phyloP scores from a whole-genome alignment of 2,113 vertebrate species.

The Eidolon helvum region DNA sequence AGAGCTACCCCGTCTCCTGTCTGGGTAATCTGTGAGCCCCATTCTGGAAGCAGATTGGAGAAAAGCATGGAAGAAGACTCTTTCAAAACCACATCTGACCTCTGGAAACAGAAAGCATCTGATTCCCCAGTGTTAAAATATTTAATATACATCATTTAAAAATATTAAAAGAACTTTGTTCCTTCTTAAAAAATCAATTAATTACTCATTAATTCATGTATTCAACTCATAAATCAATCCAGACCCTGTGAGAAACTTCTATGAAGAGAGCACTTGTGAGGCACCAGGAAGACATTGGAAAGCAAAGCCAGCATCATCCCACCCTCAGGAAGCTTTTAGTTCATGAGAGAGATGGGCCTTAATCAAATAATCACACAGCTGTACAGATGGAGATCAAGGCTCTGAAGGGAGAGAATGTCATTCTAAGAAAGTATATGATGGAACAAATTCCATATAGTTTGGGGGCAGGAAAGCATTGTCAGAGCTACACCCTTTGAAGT shows the following conservation, averaged over 20 bases:
- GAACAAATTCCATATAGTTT: background rate
- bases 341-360: background rate
- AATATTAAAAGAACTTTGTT: background rate
- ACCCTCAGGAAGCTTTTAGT: background rate
- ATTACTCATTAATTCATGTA: background rate
- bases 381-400: background rate
- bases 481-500: background rate
- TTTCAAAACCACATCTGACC: background rate
- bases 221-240: background rate
- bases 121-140: background rate
- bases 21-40: background rate
- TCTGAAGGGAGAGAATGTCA: background rate
- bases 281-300: background rate
- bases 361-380: background rate
- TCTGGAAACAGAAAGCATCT: background rate
- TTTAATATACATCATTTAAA: background rate
- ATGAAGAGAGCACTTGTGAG: background rate
- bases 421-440: background rate
- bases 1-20: conserved; percentile 39
- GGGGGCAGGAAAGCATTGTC: background rate
- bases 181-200: background rate
- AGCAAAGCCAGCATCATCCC: background rate
- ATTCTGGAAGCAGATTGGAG: background rate
- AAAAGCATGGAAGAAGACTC: background rate
- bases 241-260: rapidly evolving